Percentiles rank a stretch among this genome's conserved stretches.
Evolutionary conservation across 2,888 invertebrate genomes (phyloP).

Genomic region (Harpagoxenus sublaevis): DNA sequence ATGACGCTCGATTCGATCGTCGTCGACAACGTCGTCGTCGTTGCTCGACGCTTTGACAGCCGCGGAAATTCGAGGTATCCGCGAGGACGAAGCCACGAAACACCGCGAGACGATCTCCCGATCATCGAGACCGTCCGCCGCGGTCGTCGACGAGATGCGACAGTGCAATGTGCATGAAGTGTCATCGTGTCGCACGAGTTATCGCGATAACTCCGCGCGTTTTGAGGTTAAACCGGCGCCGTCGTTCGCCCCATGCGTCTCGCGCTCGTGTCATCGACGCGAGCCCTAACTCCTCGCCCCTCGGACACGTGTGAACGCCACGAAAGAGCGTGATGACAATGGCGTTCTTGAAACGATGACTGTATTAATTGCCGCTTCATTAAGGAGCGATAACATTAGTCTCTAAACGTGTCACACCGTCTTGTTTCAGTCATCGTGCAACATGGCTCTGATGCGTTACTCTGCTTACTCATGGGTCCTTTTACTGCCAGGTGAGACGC

Average conservation of each 20-base stretch:
- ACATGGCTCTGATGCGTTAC: slow-evolving; percentile 68
- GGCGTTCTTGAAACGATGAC: not conserved
- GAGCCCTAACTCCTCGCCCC: not conserved
- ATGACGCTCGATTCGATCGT: no score
- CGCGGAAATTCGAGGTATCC: not conserved
- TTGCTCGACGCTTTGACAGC: not conserved
- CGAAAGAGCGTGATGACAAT: not conserved
- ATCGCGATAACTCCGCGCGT: not conserved
- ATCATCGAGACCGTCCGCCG: not conserved
- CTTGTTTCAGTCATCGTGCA: slow-evolving; percentile 68
- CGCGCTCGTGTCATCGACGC: not conserved
- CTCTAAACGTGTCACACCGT: slow-evolving; percentile 16
- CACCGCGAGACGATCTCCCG: not conserved
- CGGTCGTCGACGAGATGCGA: not conserved
- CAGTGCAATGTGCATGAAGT: not conserved
- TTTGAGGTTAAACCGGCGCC: slow-evolving; percentile 60
- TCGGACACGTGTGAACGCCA: not conserved
- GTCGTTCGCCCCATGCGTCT: not conserved
- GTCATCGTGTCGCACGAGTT: not conserved
- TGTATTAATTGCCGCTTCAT: not conserved
- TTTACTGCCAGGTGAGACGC: slow-evolving; percentile 70
- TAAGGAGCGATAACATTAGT: not conserved
- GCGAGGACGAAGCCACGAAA: not conserved
- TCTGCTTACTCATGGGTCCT: slow-evolving; percentile 56
- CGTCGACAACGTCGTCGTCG: not conserved